A percentile compares a stretch with the other conserved stretches of the same genome.
These are phyloP conservation scores for Nymphalis io DNA, from an alignment of 1,140 invertebrate species.

Conservation along the genomic window DNA sequence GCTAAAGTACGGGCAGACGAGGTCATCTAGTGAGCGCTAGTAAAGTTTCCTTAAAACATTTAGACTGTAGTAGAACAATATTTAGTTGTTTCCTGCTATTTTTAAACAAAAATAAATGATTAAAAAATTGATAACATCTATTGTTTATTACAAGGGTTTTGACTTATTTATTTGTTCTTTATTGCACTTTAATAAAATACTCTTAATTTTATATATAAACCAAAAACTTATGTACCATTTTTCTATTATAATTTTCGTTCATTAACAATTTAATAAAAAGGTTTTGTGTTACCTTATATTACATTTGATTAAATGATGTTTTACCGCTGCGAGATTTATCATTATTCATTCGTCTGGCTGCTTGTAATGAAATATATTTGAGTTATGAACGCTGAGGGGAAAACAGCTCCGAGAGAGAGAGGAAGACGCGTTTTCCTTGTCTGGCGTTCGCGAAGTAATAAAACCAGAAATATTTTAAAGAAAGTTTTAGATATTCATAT, in stretches of 20 bases:
- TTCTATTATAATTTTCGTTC: neutral
- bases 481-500: neutral
- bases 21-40: too few relatives aligned
- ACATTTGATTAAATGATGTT: neutral
- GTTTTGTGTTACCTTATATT: neutral
- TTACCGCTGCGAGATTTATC: neutral
- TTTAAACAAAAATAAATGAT: too few relatives aligned
- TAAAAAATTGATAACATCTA: too few relatives aligned
- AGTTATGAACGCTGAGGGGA: neutral
- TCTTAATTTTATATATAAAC: too few relatives aligned
- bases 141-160: too few relatives aligned
- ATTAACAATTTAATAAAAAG: neutral
- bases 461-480: neutral
- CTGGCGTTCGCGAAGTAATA: neutral
- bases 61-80: too few relatives aligned
- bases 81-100: too few relatives aligned
- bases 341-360: slow-evolving; percentile 3
- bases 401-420: neutral
- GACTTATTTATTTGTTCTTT: too few relatives aligned
- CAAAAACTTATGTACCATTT: too few relatives aligned
- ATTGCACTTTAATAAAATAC: too few relatives aligned
- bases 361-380: slow-evolving; percentile 4
- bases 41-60: too few relatives aligned
- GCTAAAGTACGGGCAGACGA: too few relatives aligned
- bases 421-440: neutral